A percentile compares a stretch with the other conserved stretches of the same genome.
Conservation (phyloP, 2,888 invertebrate species). For the Hirtodrosophila trivittata region DNA sequence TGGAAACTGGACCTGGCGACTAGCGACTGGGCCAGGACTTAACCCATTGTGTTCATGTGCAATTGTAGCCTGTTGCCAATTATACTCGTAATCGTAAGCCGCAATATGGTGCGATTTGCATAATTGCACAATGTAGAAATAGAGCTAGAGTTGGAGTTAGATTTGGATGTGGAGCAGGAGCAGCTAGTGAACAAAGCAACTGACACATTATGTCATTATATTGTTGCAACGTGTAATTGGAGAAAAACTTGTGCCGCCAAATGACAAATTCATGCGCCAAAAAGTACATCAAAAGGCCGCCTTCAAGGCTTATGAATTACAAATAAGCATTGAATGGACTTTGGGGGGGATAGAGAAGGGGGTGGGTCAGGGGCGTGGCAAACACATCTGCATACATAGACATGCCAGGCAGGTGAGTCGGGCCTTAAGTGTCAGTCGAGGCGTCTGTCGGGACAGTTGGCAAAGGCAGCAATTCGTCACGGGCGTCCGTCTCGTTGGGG, state of each 20-base stretch:
- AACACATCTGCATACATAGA: conserved; percentile 63
- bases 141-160: conserved; percentile 1
- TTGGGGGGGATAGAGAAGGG: not conserved
- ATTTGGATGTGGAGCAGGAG: conserved; percentile 14
- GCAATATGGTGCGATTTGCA: conserved; percentile 56
- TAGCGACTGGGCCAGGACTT: conserved; percentile 44
- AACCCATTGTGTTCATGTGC: conserved; percentile 8
- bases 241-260: conserved; percentile 75
- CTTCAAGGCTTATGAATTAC: conserved; percentile 76
- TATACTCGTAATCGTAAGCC: conserved; percentile 20
- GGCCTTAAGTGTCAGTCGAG: not conserved
- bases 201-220: conserved; percentile 77
- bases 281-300: conserved; percentile 63
- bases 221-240: conserved; percentile 79
- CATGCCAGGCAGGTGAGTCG: conserved; percentile 4
- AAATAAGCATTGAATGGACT: conserved; percentile 59
- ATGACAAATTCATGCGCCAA: conserved; percentile 71
- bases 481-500: conserved; percentile 57
- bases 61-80: conserved; percentile 39
- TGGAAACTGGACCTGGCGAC: not conserved
- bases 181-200: conserved; percentile 23
- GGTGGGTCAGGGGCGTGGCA: conserved; percentile 55
- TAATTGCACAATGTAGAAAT: conserved; percentile 50
- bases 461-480: conserved; percentile 63
- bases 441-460: conserved; percentile 3